Conservation (phyloP, 2,113 vertebrate genomes). For the Girardinichthys multiradiatus region DNA sequence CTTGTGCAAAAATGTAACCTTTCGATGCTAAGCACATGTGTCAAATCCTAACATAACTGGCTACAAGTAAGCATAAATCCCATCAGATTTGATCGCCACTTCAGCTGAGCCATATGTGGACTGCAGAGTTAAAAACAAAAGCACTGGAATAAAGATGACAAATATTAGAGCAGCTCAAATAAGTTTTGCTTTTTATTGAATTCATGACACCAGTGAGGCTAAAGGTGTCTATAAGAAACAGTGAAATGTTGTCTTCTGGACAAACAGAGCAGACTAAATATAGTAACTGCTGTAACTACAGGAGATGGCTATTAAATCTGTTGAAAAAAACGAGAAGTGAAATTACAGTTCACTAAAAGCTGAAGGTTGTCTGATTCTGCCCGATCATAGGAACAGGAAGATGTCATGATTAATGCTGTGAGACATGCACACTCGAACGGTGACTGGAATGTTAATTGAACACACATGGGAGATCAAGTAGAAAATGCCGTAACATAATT, state of each 20-base stretch:
- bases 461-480: not conserved
- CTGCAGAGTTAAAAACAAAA: slow-evolving; percentile 7
- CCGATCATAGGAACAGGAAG: slow-evolving; percentile 40
- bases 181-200: slow-evolving; percentile 4
- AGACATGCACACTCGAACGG: slow-evolving; percentile 30
- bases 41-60: slow-evolving; percentile 21
- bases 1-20: slow-evolving; percentile 7
- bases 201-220: slow-evolving; percentile 12
- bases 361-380: slow-evolving; percentile 47
- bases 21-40: slow-evolving; percentile 44
- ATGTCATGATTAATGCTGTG: slow-evolving; percentile 52
- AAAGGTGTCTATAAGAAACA: slow-evolving; percentile 1
- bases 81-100: slow-evolving; percentile 9
- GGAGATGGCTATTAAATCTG: not conserved
- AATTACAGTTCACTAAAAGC: slow-evolving; percentile 6
- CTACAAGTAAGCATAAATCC: slow-evolving; percentile 36
- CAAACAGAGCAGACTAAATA: slow-evolving; percentile 4
- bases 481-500: not conserved
- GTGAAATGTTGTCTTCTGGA: no score
- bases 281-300: not conserved
- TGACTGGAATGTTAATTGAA: slow-evolving; percentile 35
- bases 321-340: not conserved
- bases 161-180: not conserved
- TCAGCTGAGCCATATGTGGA: slow-evolving; percentile 30
- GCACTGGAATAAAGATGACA: no score